Percentiles rank a stretch among this genome's conserved stretches.
Evolutionary conservation across 1,140 invertebrate genomes (phyloP).

Genomic region (Spodoptera litura): DNA sequence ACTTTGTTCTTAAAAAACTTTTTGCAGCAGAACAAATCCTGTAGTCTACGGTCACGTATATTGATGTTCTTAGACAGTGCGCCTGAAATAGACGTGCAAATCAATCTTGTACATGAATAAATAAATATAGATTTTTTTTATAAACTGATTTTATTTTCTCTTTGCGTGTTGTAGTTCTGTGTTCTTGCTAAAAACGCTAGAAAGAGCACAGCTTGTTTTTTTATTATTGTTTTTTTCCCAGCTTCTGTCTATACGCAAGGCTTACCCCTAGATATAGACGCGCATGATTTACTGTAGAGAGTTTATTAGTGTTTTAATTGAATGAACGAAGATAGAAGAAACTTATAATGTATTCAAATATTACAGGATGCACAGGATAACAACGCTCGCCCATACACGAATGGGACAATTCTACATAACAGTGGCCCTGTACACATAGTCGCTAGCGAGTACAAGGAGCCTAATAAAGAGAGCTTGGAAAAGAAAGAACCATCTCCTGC

Average conservation of each 20-base stretch:
- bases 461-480: conserved; percentile 64
- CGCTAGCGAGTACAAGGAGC: conserved; percentile 74
- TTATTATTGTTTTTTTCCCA: neutral
- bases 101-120: neutral
- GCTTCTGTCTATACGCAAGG: conserved; percentile 6
- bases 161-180: conserved; percentile 2
- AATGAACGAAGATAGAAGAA: neutral
- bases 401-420: conserved; percentile 78
- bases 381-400: conserved; percentile 77
- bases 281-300: conserved; percentile 2
- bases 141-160: neutral
- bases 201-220: neutral
- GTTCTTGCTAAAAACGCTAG: neutral
- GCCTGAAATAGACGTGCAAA: too few species aligned
- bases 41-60: too few species aligned
- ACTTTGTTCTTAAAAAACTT: neutral
- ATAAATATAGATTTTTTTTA: neutral
- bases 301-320: neutral
- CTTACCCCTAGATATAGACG: neutral
- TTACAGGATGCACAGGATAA: conserved; percentile 81
- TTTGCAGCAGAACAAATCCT: too few species aligned
- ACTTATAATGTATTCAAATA: conserved; percentile 15
- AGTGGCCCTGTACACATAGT: conserved; percentile 77
- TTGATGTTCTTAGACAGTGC: too few species aligned
- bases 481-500: conserved; percentile 56